Conservation (phyloP, 2,797 vertebrate species). For the Sternarchorhynchus goeldii region DNA sequence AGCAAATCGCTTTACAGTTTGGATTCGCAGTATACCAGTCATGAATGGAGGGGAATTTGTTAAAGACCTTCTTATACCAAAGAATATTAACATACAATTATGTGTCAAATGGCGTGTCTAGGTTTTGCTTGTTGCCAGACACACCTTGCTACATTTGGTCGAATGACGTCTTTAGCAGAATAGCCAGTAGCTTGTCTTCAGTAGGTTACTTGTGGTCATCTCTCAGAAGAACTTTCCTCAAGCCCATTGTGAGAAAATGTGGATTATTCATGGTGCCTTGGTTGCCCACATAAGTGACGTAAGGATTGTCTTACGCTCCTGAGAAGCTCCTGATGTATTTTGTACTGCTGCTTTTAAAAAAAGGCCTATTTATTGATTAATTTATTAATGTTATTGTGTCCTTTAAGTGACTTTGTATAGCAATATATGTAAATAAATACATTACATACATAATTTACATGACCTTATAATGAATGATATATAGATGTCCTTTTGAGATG, state of each 20-base stretch:
- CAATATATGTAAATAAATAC: conserved; percentile 58
- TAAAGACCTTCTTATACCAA: too few relatives aligned
- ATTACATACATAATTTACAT: conserved; percentile 27
- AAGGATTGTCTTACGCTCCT: too few relatives aligned
- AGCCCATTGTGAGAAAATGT: conserved; percentile 5
- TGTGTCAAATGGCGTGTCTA: too few relatives aligned
- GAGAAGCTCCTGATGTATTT: conserved; percentile 65
- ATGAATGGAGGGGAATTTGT: too few relatives aligned
- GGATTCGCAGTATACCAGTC: too few relatives aligned
- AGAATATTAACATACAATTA: too few relatives aligned
- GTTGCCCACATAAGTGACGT: background rate
- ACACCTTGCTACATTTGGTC: too few relatives aligned
- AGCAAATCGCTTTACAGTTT: too few relatives aligned
- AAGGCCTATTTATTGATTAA: conserved; percentile 94
- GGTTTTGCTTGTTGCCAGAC: too few relatives aligned
- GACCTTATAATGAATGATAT: conserved; percentile 20
- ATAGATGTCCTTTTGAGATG: background rate
- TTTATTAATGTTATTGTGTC: conserved; percentile 86
- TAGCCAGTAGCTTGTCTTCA: background rate
- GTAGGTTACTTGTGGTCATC: background rate
- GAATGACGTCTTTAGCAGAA: background rate
- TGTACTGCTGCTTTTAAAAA: conserved; percentile 80
- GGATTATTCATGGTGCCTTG: background rate
- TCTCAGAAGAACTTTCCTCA: background rate
- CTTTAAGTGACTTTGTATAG: conserved; percentile 70